Evolutionary conservation across 2,888 invertebrate genomes (phyloP), one percentile per base, ranked within the genome.

Genomic region (Amphipoea lucens): DNA sequence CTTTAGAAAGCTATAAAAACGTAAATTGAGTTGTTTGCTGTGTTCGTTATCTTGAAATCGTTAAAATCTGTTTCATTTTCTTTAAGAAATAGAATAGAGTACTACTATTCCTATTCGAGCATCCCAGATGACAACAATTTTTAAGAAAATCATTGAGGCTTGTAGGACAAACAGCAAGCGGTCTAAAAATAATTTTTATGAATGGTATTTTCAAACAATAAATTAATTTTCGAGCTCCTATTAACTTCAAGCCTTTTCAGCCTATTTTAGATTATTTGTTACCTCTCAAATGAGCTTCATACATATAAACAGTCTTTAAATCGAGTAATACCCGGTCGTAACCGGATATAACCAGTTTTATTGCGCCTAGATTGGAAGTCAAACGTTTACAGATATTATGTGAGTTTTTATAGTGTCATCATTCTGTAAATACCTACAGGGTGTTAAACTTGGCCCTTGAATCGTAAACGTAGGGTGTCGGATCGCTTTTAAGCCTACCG

Each of bases 341-440:
- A 90, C 87, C 88, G 86, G 88, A 86, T 84, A 92, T 91, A 90
- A 90, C 90, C 83, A 67, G 88, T 87, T 92, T 92, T 91, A 92
- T 90, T 86, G 90, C 92, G 79, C 84, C 88, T 90, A 91, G 92
- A 94, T 95, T 93, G 93, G 92, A 92, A 92, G 92, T 95, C 93
- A 95, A 96, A 94, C 96, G 95, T 94, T 96, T 95, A 94, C 92
- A 93, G 93, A 95, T 94, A 95, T 94, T 93, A 95, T 92, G 92
- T 92, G 92, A 90, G 85, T 92, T 96, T 96, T 96, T 96, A 95
- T 94, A 90, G 94, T 93, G 91, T 92, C 93, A 95, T 95, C 93
- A 92, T 87, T 90, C 91, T 93, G 94, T 94, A 94, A 93, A 93
- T 92, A 93, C 92, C 91, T 93, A 94, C 92, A 91, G 92, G 93